Base-by-base conservation (phyloP, 2,888 invertebrate species). In the Andrena bucephala region DNA sequence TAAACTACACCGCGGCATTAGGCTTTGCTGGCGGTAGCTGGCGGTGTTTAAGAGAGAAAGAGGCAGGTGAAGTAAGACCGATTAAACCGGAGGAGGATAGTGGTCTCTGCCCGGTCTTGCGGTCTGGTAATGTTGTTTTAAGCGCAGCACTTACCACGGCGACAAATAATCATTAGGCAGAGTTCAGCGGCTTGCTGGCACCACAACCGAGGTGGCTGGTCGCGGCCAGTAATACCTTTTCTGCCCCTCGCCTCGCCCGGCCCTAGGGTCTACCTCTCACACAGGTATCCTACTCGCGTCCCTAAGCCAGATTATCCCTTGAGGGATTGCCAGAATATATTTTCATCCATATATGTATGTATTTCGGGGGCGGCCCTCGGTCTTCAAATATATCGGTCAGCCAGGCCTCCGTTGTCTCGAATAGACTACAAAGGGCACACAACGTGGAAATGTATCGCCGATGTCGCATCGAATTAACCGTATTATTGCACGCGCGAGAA, bases 91-190 rank as follows among this genome's bases (percentile, higher is more conserved):
- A 77, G 75, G 81, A 76, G 81, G 85, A 89, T 86, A 80, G 91
- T 76, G 88, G 88, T 88, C 80, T 88, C 80, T 85, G 85, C 74
- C 83, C 83, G 86, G 87, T 89, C 88, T 92, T 92, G 91, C 82
- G 92, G 92, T 82, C 86, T 87, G 87, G 89, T 92, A 92, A 92
- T 92, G 92, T 92, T 90, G 91, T 92, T 92, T 91, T 92, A 92
- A 92, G 92, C 91, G 87, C 84, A 83, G 91, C 90, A 92, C 91
- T 92, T 92, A 92, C 92, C 91, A 85, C 92, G 91, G 87, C 92
- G 91, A 92, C 92, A 92, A 92, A 92, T 92, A 92, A 92, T 92
- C 92, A 92, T 92, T 92, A 92, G 89, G 88, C 90, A 89, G 91
- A 92, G 91, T 92, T 92, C 89, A 92, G 87, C 89, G 89, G 90